Conservation (phyloP, 2,113 vertebrate genomes). For the Erinaceus europaeus region DNA sequence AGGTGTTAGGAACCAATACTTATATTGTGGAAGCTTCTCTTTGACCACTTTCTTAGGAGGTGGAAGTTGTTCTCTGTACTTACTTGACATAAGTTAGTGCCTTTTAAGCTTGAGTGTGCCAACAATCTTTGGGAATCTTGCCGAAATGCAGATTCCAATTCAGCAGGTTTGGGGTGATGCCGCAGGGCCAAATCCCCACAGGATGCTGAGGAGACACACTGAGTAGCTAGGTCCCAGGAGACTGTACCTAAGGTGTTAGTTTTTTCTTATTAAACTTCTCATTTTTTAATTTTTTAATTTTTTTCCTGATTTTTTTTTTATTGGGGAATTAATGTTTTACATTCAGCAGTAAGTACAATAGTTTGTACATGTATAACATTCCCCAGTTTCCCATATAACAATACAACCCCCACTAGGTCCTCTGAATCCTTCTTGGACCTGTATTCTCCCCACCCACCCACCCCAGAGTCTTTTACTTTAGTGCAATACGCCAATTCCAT, state of each 20-base stretch:
- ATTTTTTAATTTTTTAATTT: no score
- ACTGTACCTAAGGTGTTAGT: not conserved
- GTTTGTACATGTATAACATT: no score
- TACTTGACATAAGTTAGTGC: not conserved
- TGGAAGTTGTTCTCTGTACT: not conserved
- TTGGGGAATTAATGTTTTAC: slow-evolving; percentile 6
- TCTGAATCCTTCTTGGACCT: no score
- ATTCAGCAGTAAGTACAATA: no score
- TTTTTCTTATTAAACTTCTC: no score
- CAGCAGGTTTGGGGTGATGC: not conserved
- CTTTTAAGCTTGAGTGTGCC: not conserved
- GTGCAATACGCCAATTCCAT: no score
- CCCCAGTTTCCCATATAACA: no score
- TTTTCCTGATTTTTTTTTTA: not conserved
- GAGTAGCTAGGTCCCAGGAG: not conserved
- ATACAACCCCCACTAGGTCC: no score
- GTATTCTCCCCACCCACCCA: no score
- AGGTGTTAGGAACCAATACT: not conserved
- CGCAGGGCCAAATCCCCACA: not conserved
- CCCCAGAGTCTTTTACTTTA: no score
- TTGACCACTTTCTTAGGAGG: not conserved
- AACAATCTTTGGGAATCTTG: not conserved
- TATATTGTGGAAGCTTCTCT: not conserved
- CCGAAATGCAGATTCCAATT: not conserved
- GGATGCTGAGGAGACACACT: not conserved